Evolutionary conservation across 1,140 invertebrate species (phyloP), one percentile per base, ranked within the genome.

Genomic region (Drosophila eugracilis): DNA sequence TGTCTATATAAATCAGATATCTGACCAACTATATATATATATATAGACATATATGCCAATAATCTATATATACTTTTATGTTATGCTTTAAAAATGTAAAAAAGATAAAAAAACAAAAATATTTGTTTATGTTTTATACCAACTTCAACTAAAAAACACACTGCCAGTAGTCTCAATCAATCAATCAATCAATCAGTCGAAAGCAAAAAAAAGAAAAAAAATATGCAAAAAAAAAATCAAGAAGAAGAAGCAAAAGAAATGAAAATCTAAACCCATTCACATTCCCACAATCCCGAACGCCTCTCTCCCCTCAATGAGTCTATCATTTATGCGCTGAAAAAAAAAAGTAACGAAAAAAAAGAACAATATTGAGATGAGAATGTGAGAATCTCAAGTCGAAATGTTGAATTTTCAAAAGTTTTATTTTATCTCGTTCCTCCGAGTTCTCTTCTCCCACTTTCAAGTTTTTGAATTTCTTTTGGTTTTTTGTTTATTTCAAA

Each of bases 221-320:
- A n/a, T n/a, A n/a, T n/a, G n/a, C n/a, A n/a, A 32, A 32, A 50
- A 30, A 48, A 44, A 69, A 50, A 52, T 17, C 48, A 74, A 57
- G 50, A 71, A 57, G 50, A 71, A 45, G 48, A 78, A 52, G 45
- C 32, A 42, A 72, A 60, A 78, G 80, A 80, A 74, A 66, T 59
- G 57, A 74, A 81, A 75, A 65, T 57, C 54, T 55, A 76, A 73
- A 75, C 73, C 66, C 75, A 79, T 76, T 91, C 89, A 90, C 77
- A 89, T 89, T 84, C 89, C 79, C 69, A 90, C 76, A 91, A 91
- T 91, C 89, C 89, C 75, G 41, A 74, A 86, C 81, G 79, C 85
- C 79, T 86, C 75, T 89, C 71, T 91, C 90, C 90, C 89, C 90
- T 91, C 86, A 91, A 91, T 91, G 89, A 91, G 89, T 91, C 89